These are phyloP conservation scores for Galaxias olidus DNA, from an alignment of 2,797 vertebrate genomes.

Conservation along the genomic window DNA sequence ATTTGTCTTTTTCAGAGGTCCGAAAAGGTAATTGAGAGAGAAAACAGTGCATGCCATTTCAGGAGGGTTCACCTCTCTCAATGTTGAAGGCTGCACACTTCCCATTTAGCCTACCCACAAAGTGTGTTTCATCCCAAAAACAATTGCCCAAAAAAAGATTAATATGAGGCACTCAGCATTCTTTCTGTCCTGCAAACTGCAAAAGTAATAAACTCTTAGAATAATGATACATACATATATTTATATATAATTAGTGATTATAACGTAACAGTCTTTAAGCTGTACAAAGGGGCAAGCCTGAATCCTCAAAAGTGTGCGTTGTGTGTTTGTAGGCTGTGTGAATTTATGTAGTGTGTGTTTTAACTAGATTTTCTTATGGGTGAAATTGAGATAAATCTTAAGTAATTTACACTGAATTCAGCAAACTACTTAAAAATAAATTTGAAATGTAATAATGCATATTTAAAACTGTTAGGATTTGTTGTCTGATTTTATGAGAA, in stretches of 20 bases:
- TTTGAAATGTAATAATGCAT: too few relatives aligned
- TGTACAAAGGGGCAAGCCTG: constrained; percentile 75
- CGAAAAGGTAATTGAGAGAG: constrained; percentile 45
- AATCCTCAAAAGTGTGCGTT: constrained; percentile 54
- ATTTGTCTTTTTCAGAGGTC: constrained; percentile 51
- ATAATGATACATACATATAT: constrained; percentile 78
- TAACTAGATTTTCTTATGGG: constrained; percentile 16
- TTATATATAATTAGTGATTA: constrained; percentile 78
- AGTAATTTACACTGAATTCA: constrained; percentile 43
- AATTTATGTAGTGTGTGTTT: constrained; percentile 29
- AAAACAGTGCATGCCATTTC: constrained; percentile 77
- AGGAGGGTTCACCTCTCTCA: constrained; percentile 45
- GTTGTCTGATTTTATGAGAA: too few relatives aligned
- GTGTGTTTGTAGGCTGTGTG: constrained; percentile 22
- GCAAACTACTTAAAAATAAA: constrained; percentile 35
- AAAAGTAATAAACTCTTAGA: constrained; percentile 76
- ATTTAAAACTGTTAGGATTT: too few relatives aligned
- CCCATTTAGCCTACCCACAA: constrained; percentile 52
- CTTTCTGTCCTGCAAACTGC: constrained; percentile 80
- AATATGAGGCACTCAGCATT: constrained; percentile 82
- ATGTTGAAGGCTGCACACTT: constrained; percentile 41
- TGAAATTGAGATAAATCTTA: constrained; percentile 35
- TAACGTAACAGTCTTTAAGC: constrained; percentile 83
- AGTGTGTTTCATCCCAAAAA: constrained; percentile 50
- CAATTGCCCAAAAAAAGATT: constrained; percentile 56